These are phyloP conservation scores for Boloria euphrosyne DNA, from an alignment of 2,888 invertebrate species.

Conservation along the genomic window DNA sequence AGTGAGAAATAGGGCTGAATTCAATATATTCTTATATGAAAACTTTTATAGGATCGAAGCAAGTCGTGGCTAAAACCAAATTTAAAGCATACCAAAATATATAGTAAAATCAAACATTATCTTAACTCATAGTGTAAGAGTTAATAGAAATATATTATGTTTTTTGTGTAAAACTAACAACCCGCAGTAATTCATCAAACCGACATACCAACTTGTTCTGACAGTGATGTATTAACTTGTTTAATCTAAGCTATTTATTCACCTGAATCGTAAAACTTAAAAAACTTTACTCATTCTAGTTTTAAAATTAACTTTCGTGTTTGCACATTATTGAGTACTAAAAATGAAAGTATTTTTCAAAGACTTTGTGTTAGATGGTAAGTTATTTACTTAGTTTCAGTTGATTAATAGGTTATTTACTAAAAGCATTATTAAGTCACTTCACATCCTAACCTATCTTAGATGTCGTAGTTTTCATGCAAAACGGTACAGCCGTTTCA, in stretches of 20 bases:
- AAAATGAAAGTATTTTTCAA: neutral
- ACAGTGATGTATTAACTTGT: conserved; percentile 54
- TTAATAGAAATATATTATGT: conserved; percentile 15
- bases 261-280: conserved; percentile 22
- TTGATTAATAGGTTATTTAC: neutral
- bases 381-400: no score
- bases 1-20: no score
- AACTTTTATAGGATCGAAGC: no score
- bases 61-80: no score
- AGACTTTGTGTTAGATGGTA: neutral
- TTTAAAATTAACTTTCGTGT: conserved; percentile 15
- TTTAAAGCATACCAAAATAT: no score
- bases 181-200: conserved; percentile 48
- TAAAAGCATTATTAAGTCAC: no score
- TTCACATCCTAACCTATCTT: no score
- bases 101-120: no score
- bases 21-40: no score
- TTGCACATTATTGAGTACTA: conserved; percentile 10
- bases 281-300: conserved; percentile 21
- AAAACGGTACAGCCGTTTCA: no score
- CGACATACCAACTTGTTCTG: conserved; percentile 44
- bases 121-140: no score
- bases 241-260: conserved; percentile 43
- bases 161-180: conserved; percentile 14
- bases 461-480: no score